Percentiles rank a stretch among this genome's conserved stretches.
Evolutionary conservation across 2,888 invertebrate species (phyloP).

Genomic region (Octodonta nipae): DNA sequence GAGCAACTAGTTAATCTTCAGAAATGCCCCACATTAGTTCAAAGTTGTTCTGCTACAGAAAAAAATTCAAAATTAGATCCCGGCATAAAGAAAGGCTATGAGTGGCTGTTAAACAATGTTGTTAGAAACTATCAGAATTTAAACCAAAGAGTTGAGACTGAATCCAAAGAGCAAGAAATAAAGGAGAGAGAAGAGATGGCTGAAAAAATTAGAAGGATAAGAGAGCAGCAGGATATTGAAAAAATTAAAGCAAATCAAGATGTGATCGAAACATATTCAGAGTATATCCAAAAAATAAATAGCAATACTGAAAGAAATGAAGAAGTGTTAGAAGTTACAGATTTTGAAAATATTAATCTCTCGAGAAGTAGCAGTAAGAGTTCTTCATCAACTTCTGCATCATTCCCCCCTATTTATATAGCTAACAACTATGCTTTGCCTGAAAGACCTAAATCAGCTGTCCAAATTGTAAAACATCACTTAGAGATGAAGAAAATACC

Average conservation of each 20-base stretch:
- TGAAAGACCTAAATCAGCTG: constrained; percentile 31
- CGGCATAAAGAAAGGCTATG: constrained; percentile 53
- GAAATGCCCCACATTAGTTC: constrained; percentile 68
- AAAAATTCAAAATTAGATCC: constrained; percentile 50
- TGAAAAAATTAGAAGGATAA: constrained; percentile 27
- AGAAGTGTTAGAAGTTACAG: constrained; percentile 1
- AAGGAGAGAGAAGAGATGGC: constrained; percentile 37
- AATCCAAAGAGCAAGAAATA: constrained; percentile 46
- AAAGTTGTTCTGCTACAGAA: constrained; percentile 50
- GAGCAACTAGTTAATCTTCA: constrained; percentile 63
- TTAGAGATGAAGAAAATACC: constrained; percentile 22
- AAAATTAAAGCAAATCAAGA: constrained; percentile 23
- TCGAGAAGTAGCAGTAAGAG: constrained; percentile 1
- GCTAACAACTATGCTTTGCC: constrained; percentile 8
- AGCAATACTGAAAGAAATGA: constrained; percentile 11
- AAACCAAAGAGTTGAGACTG: constrained; percentile 47
- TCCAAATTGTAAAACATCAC: constrained; percentile 31
- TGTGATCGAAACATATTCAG: constrained; percentile 29
- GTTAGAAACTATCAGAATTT: constrained; percentile 49
- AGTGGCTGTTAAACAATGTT: constrained; percentile 60
- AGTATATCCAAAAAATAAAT: constrained; percentile 27
- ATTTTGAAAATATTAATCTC: constrained; percentile 3
- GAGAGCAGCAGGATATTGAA: constrained; percentile 17
- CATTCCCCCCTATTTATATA: constrained; percentile 25
- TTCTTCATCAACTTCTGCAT: constrained; percentile 17